These are phyloP conservation scores for Xestobium rufovillosum DNA, from an alignment of 2,888 invertebrate genomes.

Conservation along the genomic window DNA sequence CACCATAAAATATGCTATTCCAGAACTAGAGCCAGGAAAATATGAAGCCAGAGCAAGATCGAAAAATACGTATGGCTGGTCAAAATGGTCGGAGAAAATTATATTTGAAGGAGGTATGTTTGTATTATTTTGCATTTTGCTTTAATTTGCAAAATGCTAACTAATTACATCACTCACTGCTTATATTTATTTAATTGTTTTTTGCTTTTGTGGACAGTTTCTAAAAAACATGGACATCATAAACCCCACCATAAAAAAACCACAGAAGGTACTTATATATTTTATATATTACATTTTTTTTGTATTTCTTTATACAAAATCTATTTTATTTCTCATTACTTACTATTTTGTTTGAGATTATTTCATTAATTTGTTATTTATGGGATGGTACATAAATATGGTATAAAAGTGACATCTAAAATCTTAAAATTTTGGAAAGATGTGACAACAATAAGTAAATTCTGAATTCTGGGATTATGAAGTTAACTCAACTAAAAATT, in stretches of 20 bases:
- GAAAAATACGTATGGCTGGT: constrained; percentile 44
- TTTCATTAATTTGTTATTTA: constrained; percentile 3
- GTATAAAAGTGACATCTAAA: too few species aligned
- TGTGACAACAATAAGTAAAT: too few species aligned
- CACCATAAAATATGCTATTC: constrained; percentile 38
- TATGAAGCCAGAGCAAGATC: constrained; percentile 44
- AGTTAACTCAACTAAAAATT: too few species aligned
- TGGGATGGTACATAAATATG: too few species aligned
- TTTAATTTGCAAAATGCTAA: neutral
- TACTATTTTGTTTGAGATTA: constrained; percentile 2
- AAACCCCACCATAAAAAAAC: constrained; percentile 32
- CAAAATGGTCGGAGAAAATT: constrained; percentile 37
- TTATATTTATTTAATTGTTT: constrained; percentile 16
- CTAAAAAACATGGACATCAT: constrained; percentile 29
- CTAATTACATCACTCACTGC: constrained; percentile 17
- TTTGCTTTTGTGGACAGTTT: constrained; percentile 26
- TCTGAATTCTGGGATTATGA: too few species aligned
- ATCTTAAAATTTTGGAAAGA: too few species aligned
- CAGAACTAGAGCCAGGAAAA: constrained; percentile 37
- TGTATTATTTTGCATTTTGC: too few species aligned
- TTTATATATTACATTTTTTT: constrained; percentile 25
- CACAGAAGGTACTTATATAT: constrained; percentile 21
- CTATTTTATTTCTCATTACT: constrained; percentile 6
- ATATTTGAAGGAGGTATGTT: constrained; percentile 41
- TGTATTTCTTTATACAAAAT: constrained; percentile 13